phyloP scores from a whole-genome alignment of 2,888 invertebrate species.

The Drepanosiphum platanoidis region DNA sequence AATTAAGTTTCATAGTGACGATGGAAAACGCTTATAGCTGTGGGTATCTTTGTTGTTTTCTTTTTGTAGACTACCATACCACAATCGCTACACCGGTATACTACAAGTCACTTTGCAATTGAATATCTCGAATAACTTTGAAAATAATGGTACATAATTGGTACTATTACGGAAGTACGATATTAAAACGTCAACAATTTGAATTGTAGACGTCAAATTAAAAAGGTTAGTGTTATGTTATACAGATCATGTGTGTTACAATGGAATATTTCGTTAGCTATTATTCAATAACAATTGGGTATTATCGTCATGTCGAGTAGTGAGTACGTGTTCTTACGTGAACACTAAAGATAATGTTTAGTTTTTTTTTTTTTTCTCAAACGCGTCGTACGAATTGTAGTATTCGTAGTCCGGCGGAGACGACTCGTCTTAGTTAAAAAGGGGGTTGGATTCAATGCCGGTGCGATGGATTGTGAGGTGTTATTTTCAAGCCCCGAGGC shows the following conservation, averaged over 20 bases:
- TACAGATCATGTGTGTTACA: neutral
- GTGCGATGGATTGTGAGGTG: too few relatives aligned
- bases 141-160: neutral
- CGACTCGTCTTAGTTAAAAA: too few relatives aligned
- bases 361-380: neutral
- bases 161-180: neutral
- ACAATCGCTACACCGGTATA: neutral
- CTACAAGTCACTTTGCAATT: neutral
- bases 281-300: neutral
- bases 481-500: too few relatives aligned
- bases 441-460: too few relatives aligned
- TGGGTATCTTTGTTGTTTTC: neutral
- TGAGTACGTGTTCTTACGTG: neutral
- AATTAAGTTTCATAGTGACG: too few relatives aligned
- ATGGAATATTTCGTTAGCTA: neutral
- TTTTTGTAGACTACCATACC: neutral
- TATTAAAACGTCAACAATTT: neutral
- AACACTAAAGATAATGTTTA: neutral
- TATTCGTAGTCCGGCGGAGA: too few relatives aligned
- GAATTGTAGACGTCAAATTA: neutral
- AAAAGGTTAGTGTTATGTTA: neutral
- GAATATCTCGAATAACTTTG: neutral
- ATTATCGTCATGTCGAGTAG: neutral
- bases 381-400: too few relatives aligned
- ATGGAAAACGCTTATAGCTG: neutral